These are phyloP conservation scores for Amphipoea lucens DNA, from an alignment of 2,888 invertebrate genomes.

Conservation along the genomic window DNA sequence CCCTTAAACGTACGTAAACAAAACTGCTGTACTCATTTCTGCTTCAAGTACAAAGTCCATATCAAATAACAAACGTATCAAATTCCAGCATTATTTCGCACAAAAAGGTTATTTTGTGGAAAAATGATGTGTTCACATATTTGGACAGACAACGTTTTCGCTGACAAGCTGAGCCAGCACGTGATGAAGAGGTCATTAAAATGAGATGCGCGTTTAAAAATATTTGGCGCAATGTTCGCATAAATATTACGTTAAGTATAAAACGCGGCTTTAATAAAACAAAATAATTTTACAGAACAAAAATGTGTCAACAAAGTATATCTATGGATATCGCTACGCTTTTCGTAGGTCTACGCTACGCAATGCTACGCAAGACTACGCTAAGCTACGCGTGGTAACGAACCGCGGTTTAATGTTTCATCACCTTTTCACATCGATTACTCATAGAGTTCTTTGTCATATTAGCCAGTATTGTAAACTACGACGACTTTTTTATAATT, in stretches of 20 bases:
- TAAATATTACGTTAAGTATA: slow-evolving; percentile 22
- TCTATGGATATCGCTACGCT: slow-evolving; percentile 15
- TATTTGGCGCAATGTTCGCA: slow-evolving; percentile 43
- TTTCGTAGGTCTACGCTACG: slow-evolving; percentile 36
- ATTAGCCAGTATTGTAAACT: slow-evolving; percentile 29
- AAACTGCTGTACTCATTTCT: slow-evolving; percentile 24
- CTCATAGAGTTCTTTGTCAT: slow-evolving; percentile 13
- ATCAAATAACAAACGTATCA: slow-evolving; percentile 52
- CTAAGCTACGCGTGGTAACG: slow-evolving; percentile 16
- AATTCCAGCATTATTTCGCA: slow-evolving; percentile 42
- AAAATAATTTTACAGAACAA: background rate
- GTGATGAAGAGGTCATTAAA: slow-evolving; percentile 60
- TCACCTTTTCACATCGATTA: slow-evolving; percentile 46
- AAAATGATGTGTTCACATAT: slow-evolving; percentile 53
- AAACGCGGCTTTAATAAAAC: slow-evolving; percentile 1
- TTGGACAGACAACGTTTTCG: slow-evolving; percentile 48
- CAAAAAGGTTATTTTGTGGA: slow-evolving; percentile 48
- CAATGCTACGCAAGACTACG: slow-evolving; percentile 17
- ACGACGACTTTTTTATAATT: slow-evolving; percentile 8
- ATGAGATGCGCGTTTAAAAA: slow-evolving; percentile 44
- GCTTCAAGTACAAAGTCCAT: slow-evolving; percentile 31
- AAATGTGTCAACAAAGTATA: background rate
- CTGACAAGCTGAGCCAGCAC: slow-evolving; percentile 52
- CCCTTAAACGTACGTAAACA: slow-evolving; percentile 7
- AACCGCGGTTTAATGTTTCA: slow-evolving; percentile 32